Base-by-base conservation (phyloP, 2,113 vertebrate genomes). In the Thalassoma bifasciatum region DNA sequence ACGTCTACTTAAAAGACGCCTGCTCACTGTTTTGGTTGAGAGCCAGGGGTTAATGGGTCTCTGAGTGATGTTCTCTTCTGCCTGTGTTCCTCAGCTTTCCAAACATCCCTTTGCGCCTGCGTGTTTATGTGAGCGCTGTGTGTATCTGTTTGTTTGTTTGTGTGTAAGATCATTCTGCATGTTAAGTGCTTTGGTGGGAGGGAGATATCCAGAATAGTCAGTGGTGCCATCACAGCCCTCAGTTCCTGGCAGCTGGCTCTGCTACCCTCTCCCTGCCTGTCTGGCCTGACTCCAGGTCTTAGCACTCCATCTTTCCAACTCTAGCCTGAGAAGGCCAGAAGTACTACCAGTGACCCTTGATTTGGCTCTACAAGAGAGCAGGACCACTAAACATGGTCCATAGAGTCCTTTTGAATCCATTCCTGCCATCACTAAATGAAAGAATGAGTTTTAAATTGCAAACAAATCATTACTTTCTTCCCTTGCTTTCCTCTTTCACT, bases 1-100 rank as follows among this genome's bases (percentile, higher is more conserved):
- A 83, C 67, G 42, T 87, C 64, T 84, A 75, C 76, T 88, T 85
- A 78, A 82, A 87, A 62, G 74, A 88, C 8, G 75, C 63, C 65
- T 72, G 66, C 79, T 80, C 72, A 75, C 87, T 81, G 76, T 79
- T 85, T 88, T 92, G 89, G 86, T 88, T 79, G 78, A 54, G 76
- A 91, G 90, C 88, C 90, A 88, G 74, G 73, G 83, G 75, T 88
- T 92, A 92, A 92, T 92, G 89, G 89, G 72, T 90, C 84, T 89
- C 70, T 90, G 85, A 90, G 84, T 91, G 90, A 88, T 91, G 81
- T 77, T 83, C 80, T 81, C 79, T 83, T 65, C 66, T 75, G 64
- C 76, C 60, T 65, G 70, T 75, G 80, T 84, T 84, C 84, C 84
- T 61, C 24, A 82, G 80, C 84, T 84, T 87, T 79, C 51, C 60